Conservation (phyloP, 92 coral and sea anemone genomes). For the Desmophyllum pertusum region DNA sequence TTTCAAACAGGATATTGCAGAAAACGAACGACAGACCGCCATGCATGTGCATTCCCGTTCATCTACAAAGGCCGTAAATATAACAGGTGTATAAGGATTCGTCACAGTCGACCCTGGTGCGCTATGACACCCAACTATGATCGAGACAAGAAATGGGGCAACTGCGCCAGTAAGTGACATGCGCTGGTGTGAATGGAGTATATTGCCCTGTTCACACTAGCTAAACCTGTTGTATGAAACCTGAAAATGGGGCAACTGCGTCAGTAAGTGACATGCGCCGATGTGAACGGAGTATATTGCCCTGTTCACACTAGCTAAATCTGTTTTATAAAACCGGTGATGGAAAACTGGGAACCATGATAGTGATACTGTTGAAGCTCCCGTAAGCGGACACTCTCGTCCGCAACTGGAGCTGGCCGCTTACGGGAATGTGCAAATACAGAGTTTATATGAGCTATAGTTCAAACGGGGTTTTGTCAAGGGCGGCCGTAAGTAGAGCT, state of each 20-base stretch:
- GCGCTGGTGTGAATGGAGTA: not conserved
- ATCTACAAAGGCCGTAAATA: conserved; percentile 49
- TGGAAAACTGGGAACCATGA: too few species aligned
- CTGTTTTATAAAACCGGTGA: not conserved
- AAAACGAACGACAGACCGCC: conserved; percentile 30
- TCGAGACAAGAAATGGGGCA: conserved; percentile 63
- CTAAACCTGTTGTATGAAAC: not conserved
- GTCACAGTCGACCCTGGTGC: conserved; percentile 69
- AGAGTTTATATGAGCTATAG: too few species aligned
- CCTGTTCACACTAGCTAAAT: not conserved
- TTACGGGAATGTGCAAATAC: too few species aligned
- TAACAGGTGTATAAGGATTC: conserved; percentile 42
- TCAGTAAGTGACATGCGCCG: conserved; percentile 26
- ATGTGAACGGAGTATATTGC: not conserved
- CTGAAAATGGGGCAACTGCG: conserved; percentile 66
- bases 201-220: not conserved
- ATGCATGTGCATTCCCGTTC: conserved; percentile 47
- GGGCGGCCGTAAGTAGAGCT: too few species aligned
- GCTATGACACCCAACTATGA: conserved; percentile 72
- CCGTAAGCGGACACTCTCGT: too few species aligned
- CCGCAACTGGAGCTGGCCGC: too few species aligned
- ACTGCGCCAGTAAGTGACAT: conserved; percentile 49
- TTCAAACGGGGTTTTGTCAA: too few species aligned
- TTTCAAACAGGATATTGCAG: conserved; percentile 28
- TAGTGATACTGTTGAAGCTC: too few species aligned